phyloP scores from a whole-genome alignment of 2,888 invertebrate genomes.

The Chesias legatella region DNA sequence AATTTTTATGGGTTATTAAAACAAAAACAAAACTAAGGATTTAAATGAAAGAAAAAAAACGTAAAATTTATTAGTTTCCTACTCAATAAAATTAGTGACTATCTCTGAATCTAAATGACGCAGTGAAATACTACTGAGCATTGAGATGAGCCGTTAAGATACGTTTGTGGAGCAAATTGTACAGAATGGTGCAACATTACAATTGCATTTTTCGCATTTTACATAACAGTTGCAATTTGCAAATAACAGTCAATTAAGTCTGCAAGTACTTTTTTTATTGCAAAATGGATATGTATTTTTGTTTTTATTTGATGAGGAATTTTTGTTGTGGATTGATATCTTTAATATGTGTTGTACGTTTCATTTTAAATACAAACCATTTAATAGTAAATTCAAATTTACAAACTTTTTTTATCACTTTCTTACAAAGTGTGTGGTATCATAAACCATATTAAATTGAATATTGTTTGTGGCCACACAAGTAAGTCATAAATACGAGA shows the following conservation, averaged over 20 bases:
- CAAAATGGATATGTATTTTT: too few relatives aligned
- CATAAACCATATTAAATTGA: slow-evolving; percentile 17
- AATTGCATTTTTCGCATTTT: slow-evolving; percentile 9
- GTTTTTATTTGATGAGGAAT: too few relatives aligned
- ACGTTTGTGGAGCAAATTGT: slow-evolving; percentile 26
- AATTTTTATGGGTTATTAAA: slow-evolving; percentile 73
- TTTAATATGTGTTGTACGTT: too few relatives aligned
- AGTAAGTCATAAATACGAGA: slow-evolving; percentile 30
- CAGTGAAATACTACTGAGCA: slow-evolving; percentile 48
- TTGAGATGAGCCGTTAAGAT: slow-evolving; percentile 52
- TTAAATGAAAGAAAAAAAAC: slow-evolving; percentile 43
- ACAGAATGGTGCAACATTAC: slow-evolving; percentile 1
- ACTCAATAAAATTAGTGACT: slow-evolving; percentile 66
- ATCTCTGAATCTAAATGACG: slow-evolving; percentile 65
- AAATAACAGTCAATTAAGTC: background rate
- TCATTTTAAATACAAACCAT: too few relatives aligned
- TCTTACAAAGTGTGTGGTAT: slow-evolving; percentile 3
- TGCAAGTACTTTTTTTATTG: background rate
- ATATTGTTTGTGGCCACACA: slow-evolving; percentile 36
- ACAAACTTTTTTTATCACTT: background rate
- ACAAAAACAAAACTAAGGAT: slow-evolving; percentile 59
- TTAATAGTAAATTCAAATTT: background rate
- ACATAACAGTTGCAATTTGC: background rate
- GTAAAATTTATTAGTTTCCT: slow-evolving; percentile 72
- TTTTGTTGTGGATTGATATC: too few relatives aligned